These are phyloP conservation scores for Amphiprion ocellaris DNA, from an alignment of 2,113 vertebrate genomes.

Conservation along the genomic window DNA sequence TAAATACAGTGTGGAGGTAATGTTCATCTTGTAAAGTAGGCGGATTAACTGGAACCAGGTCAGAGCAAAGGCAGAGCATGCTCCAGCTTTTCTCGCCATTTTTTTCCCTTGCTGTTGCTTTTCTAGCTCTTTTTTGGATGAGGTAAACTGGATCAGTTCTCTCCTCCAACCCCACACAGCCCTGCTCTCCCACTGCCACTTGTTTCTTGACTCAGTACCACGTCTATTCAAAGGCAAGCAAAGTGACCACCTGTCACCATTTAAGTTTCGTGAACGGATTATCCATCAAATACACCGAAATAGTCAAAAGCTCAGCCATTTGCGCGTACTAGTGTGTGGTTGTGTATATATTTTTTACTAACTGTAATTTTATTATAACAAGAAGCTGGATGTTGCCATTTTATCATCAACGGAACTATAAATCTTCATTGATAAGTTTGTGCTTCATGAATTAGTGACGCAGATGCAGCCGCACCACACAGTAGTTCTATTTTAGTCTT, in stretches of 20 bases:
- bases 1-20: conserved; percentile 78
- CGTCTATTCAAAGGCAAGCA: conserved; percentile 13
- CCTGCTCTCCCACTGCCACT: conserved; percentile 21
- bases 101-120: conserved; percentile 23
- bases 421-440: conserved; percentile 2
- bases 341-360: not conserved
- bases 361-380: not conserved
- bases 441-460: conserved; percentile 3
- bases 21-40: conserved; percentile 73
- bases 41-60: conserved; percentile 78
- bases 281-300: conserved; percentile 6
- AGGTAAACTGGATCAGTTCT: conserved; percentile 39
- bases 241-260: conserved; percentile 33
- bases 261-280: conserved; percentile 30
- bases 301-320: conserved; percentile 5
- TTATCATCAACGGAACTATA: not conserved
- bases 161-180: conserved; percentile 9
- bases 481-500: conserved; percentile 10
- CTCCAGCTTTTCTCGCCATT: conserved; percentile 46
- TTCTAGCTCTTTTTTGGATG: conserved; percentile 31
- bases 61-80: conserved; percentile 71
- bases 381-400: not conserved
- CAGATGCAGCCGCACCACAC: not conserved
- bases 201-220: conserved; percentile 16
- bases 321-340: too few species aligned